Conservation (phyloP, 2,113 vertebrate genomes). For the Eclectus roratus region DNA sequence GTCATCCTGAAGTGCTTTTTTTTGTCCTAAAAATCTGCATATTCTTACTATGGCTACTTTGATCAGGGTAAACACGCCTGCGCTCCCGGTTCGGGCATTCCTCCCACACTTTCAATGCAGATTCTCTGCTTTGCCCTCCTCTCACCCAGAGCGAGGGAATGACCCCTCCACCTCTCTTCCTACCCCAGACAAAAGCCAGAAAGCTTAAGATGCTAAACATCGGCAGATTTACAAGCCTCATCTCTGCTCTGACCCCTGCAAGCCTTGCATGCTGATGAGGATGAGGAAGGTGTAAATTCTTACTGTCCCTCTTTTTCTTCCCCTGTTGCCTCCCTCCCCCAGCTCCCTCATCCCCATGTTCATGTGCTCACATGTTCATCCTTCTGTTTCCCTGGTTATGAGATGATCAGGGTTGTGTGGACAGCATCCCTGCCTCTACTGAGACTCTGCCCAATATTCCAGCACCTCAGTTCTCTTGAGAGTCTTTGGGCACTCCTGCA, state of each 20-base stretch:
- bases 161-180: constrained; percentile 38
- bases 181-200: constrained; percentile 52
- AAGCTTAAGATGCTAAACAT: constrained; percentile 41
- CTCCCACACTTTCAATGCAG: constrained; percentile 43
- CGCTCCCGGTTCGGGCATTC: not conserved
- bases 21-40: constrained; percentile 58
- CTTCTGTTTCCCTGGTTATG: not conserved
- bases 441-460: not conserved
- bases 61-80: constrained; percentile 23
- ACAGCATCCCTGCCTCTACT: not conserved
- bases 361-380: not conserved
- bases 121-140: not conserved
- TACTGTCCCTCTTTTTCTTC: not conserved
- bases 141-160: constrained; percentile 8
- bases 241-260: not conserved
- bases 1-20: constrained; percentile 51
- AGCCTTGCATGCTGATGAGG: constrained; percentile 23
- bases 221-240: constrained; percentile 28
- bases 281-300: not conserved
- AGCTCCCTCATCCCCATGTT: not conserved
- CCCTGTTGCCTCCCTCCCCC: not conserved
- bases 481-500: not conserved
- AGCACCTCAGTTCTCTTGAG: not conserved
- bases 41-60: constrained; percentile 60
- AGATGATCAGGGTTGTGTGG: not conserved